A percentile compares a stretch with the other conserved stretches of the same genome.
Conservation (phyloP, 2,113 vertebrate genomes). For the Eulacestoma nigropectus region DNA sequence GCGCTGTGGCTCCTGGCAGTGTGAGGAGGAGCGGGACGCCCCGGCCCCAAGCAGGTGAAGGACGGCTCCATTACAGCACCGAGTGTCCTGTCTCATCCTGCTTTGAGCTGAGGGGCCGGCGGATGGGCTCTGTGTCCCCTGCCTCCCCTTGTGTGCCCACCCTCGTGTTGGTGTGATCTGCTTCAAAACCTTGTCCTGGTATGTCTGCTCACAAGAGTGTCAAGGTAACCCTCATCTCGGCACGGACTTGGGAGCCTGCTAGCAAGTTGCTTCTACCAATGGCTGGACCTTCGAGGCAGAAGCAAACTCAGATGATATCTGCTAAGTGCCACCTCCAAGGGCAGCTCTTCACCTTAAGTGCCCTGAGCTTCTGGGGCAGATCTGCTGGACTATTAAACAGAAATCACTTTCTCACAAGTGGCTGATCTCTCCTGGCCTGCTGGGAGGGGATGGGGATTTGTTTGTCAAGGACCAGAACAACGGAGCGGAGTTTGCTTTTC, state of each 20-base stretch:
- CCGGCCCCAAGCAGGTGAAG: slow-evolving; percentile 80
- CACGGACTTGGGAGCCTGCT: slow-evolving; percentile 32
- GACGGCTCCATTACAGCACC: background rate
- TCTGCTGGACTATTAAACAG: slow-evolving; percentile 23
- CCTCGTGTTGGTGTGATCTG: background rate
- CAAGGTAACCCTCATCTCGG: slow-evolving; percentile 47
- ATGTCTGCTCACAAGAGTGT: slow-evolving; percentile 36
- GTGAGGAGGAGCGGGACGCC: slow-evolving; percentile 59
- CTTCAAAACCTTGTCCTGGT: slow-evolving; percentile 29
- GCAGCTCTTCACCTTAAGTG: background rate
- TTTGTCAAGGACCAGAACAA: background rate
- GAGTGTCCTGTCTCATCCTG: slow-evolving; percentile 50
- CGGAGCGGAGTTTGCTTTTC: background rate
- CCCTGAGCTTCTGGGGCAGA: background rate
- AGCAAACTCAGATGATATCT: background rate
- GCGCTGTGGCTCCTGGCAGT: slow-evolving; percentile 5
- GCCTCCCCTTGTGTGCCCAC: background rate
- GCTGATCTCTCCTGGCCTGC: background rate
- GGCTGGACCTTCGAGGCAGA: background rate
- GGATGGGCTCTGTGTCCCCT: background rate
- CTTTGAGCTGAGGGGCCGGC: background rate
- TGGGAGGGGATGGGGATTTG: background rate
- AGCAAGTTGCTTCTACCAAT: slow-evolving; percentile 25
- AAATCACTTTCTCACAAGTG: background rate
- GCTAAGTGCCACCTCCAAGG: background rate